Percentiles rank a stretch among this genome's conserved stretches.
These are phyloP conservation scores for Drosophila borborema DNA, from an alignment of 2,888 invertebrate genomes.

Conservation along the genomic window DNA sequence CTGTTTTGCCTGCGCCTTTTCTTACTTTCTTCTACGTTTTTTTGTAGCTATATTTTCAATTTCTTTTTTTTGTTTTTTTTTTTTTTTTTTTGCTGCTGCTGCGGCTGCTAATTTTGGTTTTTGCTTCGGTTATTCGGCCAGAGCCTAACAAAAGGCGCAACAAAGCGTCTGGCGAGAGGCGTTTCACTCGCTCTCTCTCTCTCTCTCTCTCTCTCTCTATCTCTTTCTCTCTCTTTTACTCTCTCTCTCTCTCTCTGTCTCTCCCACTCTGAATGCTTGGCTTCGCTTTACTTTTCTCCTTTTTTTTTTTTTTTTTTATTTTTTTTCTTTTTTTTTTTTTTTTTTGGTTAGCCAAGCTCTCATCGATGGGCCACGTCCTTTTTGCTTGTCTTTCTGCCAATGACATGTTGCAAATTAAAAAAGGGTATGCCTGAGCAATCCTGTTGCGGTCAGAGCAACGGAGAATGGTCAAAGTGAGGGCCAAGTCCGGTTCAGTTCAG, in stretches of 20 bases:
- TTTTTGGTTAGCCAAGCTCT: constrained; percentile 29
- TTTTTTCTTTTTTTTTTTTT: constrained; percentile 1
- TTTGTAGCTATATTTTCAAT: neutral
- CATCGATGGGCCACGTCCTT: constrained; percentile 66
- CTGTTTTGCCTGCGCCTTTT: constrained; percentile 60
- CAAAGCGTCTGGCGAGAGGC: constrained; percentile 67
- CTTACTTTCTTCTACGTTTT: constrained; percentile 24
- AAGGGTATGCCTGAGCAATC: constrained; percentile 78
- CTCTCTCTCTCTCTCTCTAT: constrained; percentile 1
- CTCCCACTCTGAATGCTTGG: neutral
- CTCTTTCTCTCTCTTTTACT: neutral
- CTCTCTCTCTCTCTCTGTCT: neutral
- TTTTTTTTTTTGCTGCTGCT: constrained; percentile 33
- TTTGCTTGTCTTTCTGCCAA: constrained; percentile 79
- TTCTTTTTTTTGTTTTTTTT: constrained; percentile 15
- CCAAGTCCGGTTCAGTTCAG: constrained; percentile 20
- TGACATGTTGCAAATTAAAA: constrained; percentile 81
- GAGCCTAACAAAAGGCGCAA: constrained; percentile 71
- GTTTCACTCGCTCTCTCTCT: constrained; percentile 26
- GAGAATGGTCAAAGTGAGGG: neutral
- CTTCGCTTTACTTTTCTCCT: constrained; percentile 17
- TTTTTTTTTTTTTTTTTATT: neutral
- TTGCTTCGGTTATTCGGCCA: constrained; percentile 59
- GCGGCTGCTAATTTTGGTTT: constrained; percentile 77
- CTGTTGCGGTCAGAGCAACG: constrained; percentile 62